These are phyloP conservation scores for Sphinx pinastri DNA, from an alignment of 2,888 invertebrate species.

Conservation along the genomic window DNA sequence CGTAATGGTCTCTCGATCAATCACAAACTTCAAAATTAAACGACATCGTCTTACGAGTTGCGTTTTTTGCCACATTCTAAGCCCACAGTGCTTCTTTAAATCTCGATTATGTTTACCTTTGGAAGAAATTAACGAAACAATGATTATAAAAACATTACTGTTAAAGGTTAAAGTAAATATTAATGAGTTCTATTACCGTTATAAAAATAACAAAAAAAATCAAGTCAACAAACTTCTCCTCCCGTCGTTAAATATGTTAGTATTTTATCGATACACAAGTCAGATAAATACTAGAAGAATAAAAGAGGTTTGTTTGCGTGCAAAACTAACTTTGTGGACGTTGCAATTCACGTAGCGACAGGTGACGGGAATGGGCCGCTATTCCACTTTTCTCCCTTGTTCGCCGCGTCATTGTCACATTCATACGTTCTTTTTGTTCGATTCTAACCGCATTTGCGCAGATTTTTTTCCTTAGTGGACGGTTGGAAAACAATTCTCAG, in stretches of 20 bases:
- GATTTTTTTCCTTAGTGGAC: slow-evolving; percentile 26
- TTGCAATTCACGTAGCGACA: slow-evolving; percentile 55
- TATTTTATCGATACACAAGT: neutral
- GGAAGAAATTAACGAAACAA: too few species aligned
- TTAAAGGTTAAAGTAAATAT: too few species aligned
- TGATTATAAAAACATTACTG: too few species aligned
- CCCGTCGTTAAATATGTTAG: neutral
- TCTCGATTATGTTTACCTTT: too few species aligned
- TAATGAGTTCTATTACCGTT: too few species aligned
- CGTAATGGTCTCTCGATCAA: too few species aligned
- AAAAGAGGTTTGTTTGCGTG: slow-evolving; percentile 42
- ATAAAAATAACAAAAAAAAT: too few species aligned
- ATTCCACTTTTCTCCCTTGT: slow-evolving; percentile 40
- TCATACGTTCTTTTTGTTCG: slow-evolving; percentile 39
- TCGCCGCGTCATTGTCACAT: slow-evolving; percentile 41
- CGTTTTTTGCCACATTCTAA: too few species aligned
- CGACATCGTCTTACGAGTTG: too few species aligned
- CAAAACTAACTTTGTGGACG: slow-evolving; percentile 49
- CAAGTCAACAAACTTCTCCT: too few species aligned
- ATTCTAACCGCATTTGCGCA: slow-evolving; percentile 32
- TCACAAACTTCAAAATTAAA: too few species aligned
- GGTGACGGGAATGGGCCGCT: slow-evolving; percentile 44
- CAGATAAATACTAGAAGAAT: slow-evolving; percentile 32
- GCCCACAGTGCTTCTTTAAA: too few species aligned
- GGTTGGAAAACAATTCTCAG: slow-evolving; percentile 19